Evolutionary conservation across 2,797 vertebrate species (phyloP).

Genomic region (Aphelocoma californica): DNA sequence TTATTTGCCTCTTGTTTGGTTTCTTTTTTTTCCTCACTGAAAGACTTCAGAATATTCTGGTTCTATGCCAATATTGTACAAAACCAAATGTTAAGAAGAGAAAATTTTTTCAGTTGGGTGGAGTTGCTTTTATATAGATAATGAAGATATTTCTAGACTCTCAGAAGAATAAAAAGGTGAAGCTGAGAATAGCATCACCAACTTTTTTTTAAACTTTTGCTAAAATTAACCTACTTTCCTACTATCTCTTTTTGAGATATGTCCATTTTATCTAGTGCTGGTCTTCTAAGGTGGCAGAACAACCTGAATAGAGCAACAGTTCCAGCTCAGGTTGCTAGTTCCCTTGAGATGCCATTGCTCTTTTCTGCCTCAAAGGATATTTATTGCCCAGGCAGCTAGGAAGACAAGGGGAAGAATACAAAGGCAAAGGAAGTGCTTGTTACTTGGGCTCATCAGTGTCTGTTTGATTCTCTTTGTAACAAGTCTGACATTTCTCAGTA

Average conservation of each 20-base stretch:
- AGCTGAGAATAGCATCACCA: not conserved
- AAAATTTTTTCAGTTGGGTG: not conserved
- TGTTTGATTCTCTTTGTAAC: not conserved
- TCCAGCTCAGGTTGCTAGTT: not conserved
- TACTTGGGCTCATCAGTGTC: not conserved
- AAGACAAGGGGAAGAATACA: not conserved
- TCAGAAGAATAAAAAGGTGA: not conserved
- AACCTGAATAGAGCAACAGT: not conserved
- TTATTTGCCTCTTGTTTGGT: not conserved
- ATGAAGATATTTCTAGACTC: not conserved
- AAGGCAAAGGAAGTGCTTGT: not conserved
- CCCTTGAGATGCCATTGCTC: not conserved
- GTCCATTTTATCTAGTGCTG: not conserved
- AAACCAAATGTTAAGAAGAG: not conserved
- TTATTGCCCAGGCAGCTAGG: not conserved
- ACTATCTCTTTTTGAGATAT: not conserved
- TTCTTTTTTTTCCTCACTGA: no score
- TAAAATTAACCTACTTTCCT: not conserved
- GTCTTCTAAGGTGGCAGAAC: not conserved
- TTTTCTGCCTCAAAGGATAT: not conserved
- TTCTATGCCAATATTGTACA: not conserved
- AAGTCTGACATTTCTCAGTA: not conserved
- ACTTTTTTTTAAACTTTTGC: not conserved
- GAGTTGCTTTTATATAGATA: not conserved
- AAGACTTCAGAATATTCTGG: not conserved